phyloP scores from a whole-genome alignment of 2,113 vertebrate species.

The Chionis minor region DNA sequence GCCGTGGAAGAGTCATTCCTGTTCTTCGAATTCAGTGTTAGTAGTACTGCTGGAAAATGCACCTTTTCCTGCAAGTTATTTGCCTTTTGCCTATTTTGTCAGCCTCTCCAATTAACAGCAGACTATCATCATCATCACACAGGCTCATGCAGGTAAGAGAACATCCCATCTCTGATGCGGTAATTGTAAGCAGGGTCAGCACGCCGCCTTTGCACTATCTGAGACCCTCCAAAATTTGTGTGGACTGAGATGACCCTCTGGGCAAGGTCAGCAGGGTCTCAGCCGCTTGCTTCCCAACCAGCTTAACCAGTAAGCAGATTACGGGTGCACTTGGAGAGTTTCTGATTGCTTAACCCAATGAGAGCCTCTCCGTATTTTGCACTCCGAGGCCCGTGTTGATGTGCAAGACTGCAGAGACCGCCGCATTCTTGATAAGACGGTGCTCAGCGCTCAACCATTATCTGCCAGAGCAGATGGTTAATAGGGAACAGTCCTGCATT shows the following conservation, averaged over 20 bases:
- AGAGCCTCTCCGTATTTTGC: not conserved
- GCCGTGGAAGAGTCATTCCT: not conserved
- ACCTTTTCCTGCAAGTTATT: not conserved
- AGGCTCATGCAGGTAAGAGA: not conserved
- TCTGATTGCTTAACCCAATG: constrained; percentile 28
- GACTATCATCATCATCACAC: not conserved
- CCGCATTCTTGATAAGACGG: not conserved
- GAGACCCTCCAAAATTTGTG: not conserved
- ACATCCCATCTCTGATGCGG: not conserved
- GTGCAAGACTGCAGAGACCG: not conserved
- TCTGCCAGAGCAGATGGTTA: not conserved
- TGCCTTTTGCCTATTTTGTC: not conserved
- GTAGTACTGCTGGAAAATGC: not conserved
- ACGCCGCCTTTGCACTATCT: not conserved
- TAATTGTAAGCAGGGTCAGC: not conserved
- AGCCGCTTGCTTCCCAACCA: not conserved
- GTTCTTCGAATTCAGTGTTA: not conserved
- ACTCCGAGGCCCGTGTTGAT: not conserved
- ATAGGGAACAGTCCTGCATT: not conserved
- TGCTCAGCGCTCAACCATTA: fast-evolving
- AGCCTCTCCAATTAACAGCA: not conserved
- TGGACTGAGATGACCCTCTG: not conserved
- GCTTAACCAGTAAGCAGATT: constrained; percentile 53
- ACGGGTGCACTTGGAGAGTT: not conserved
- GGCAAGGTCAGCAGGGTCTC: constrained; percentile 15